Base-by-base conservation (phyloP, 2,113 vertebrate genomes). In the Sinocyclocheilus rhinocerous region DNA sequence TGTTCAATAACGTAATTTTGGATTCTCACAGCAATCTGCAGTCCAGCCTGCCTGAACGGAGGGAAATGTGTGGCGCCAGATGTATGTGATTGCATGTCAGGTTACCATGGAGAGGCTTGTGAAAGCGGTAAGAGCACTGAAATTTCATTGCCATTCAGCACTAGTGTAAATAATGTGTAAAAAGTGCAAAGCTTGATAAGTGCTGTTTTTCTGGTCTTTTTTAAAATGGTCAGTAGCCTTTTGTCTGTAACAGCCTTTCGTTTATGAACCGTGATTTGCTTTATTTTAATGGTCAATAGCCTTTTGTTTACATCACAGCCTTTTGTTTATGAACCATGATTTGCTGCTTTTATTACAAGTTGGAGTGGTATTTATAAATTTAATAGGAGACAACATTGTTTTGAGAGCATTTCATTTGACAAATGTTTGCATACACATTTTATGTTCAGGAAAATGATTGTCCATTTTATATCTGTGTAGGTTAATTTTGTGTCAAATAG, bases 71-170 rank as follows among this genome's bases (percentile, higher is more conserved):
- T 82, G 0, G 84, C 89, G n/a, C 90, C 91, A 5, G 92, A 57
- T 59, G 92, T 93, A 87, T 95, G 93, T 83, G 88, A 92, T 59
- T 93, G 93, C 86, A 86, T 55, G 78, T 12, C 5, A 39, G 94
- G 95, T 77, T 95, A 93, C 89, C 90, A 83, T 16, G 93, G 92
- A 77, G 91, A 94, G 70, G 91, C 57, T 26, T 95, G 92, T 75
- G 90, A 95, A 86, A 92, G 92, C 80, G 91, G 88, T 93, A 90
- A 61, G 57, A 61, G 57, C 1, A 22, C 7, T 61, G 2, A n/a
- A 61, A 61, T 61, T 61, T 10, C 20, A 61, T 61, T 61, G 20
- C 57, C 57, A 61, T 59, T 59, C 57, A n/a, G 57, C 57, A n/a
- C 57, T 59, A 59, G 7, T 59, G 20, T 59, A 59, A 59, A 59